These are phyloP conservation scores for Chydorus sphaericus DNA, from an alignment of 2,888 invertebrate genomes.

Conservation along the genomic window DNA sequence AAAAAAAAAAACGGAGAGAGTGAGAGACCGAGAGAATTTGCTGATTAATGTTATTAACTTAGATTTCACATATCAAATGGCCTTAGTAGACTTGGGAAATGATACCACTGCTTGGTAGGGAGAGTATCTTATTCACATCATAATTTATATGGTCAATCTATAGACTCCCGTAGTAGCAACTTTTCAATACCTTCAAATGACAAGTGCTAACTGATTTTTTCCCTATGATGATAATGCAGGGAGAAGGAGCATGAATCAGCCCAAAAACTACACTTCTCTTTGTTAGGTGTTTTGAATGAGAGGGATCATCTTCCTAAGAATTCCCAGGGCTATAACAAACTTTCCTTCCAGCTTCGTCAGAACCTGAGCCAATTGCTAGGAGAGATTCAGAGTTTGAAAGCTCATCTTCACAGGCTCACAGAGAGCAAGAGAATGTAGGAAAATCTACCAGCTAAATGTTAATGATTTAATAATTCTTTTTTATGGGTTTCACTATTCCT, in stretches of 20 bases:
- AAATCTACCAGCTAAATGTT: constrained; percentile 43
- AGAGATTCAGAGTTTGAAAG: constrained; percentile 42
- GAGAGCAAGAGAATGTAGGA: constrained; percentile 42
- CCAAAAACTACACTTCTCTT: neutral
- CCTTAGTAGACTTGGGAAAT: neutral
- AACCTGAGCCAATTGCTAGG: constrained; percentile 44
- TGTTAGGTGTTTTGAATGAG: neutral
- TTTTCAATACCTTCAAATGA: neutral
- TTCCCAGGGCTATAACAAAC: constrained; percentile 40
- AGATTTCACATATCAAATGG: too few relatives aligned
- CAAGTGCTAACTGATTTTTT: neutral
- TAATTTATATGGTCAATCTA: too few relatives aligned
- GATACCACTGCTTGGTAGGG: neutral
- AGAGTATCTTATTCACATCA: too few relatives aligned
- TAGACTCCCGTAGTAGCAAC: too few relatives aligned
- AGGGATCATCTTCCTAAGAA: constrained; percentile 26
- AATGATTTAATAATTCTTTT: constrained; percentile 41
- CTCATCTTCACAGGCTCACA: constrained; percentile 38
- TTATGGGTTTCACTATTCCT: constrained; percentile 25
- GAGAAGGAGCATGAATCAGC: neutral
- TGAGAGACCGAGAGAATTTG: too few relatives aligned
- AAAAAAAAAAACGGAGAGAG: too few relatives aligned
- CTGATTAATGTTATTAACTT: too few relatives aligned
- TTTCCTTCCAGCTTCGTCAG: constrained; percentile 42
- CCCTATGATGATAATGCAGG: neutral